A percentile compares a stretch with the other conserved stretches of the same genome.
phyloP scores from a whole-genome alignment of 2,888 invertebrate genomes.

The Eupithecia pulchellata region DNA sequence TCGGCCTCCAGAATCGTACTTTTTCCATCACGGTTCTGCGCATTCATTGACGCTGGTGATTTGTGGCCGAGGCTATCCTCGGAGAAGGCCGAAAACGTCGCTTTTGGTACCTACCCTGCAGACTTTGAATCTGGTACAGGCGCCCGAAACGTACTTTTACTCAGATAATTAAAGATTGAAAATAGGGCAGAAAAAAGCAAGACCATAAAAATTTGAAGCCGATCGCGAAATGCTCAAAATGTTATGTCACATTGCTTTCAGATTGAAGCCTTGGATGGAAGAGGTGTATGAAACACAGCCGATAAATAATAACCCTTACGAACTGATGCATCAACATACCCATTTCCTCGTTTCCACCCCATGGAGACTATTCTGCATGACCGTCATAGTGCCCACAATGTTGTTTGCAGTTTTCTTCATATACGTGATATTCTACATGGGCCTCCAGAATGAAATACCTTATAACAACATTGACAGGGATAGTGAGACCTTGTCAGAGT shows the following conservation, averaged over 20 bases:
- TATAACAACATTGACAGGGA: constrained; percentile 38
- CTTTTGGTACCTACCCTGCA: too few species aligned
- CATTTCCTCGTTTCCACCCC: constrained; percentile 36
- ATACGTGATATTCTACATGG: constrained; percentile 45
- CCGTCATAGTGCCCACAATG: constrained; percentile 45
- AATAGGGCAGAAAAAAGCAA: too few species aligned
- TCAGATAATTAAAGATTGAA: too few species aligned
- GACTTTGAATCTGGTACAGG: too few species aligned
- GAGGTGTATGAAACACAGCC: constrained; percentile 26
- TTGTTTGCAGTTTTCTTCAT: constrained; percentile 44
- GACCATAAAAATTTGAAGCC: too few species aligned
- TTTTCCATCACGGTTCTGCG: too few species aligned
- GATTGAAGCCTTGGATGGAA: constrained; percentile 47
- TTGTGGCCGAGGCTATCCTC: too few species aligned
- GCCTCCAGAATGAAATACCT: constrained; percentile 33
- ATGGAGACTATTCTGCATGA: constrained; percentile 36
- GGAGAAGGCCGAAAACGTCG: too few species aligned
- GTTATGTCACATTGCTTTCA: constrained; percentile 30
- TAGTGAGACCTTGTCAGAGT: background rate
- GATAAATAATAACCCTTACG: constrained; percentile 5
- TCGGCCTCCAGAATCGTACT: too few species aligned
- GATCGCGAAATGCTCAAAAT: too few species aligned
- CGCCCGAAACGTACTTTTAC: too few species aligned
- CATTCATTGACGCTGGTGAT: too few species aligned
- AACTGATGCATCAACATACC: background rate